phyloP scores from a whole-genome alignment of 2,797 vertebrate species.

The Bufotes viridis region DNA sequence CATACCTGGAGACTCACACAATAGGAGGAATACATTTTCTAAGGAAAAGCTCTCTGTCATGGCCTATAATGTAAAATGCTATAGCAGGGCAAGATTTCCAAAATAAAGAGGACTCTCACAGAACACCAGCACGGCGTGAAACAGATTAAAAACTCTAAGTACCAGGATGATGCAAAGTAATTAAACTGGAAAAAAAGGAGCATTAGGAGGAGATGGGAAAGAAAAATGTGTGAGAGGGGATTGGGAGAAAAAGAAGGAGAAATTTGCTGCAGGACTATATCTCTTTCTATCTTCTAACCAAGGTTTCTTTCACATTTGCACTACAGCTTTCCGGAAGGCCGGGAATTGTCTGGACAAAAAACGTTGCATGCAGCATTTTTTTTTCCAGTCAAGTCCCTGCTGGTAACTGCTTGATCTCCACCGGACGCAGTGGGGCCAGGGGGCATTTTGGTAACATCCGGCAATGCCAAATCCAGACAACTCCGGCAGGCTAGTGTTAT shows the following conservation, averaged over 20 bases:
- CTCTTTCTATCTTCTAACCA: background rate
- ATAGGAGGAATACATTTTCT: conserved; percentile 8
- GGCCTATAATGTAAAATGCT: background rate
- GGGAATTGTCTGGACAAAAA: no score
- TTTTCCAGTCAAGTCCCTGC: no score
- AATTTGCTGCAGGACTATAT: background rate
- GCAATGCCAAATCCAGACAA: no score
- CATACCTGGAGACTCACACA: background rate
- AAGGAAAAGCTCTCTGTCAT: conserved; percentile 11
- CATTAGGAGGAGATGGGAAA: background rate
- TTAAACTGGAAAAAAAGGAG: conserved; percentile 7
- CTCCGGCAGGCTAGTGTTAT: no score
- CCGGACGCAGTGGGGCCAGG: no score
- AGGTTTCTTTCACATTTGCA: no score
- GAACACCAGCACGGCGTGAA: background rate
- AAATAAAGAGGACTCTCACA: conserved; percentile 8
- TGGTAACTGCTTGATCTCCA: no score
- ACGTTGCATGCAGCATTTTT: no score
- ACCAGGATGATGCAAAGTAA: conserved; percentile 22
- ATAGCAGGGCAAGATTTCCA: background rate
- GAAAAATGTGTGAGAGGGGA: background rate
- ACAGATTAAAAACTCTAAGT: conserved; percentile 15
- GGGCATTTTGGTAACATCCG: no score
- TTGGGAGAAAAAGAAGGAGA: background rate
- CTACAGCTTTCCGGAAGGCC: no score